Evolutionary conservation across 2,797 vertebrate genomes (phyloP).

Genomic region (Nasua narica): DNA sequence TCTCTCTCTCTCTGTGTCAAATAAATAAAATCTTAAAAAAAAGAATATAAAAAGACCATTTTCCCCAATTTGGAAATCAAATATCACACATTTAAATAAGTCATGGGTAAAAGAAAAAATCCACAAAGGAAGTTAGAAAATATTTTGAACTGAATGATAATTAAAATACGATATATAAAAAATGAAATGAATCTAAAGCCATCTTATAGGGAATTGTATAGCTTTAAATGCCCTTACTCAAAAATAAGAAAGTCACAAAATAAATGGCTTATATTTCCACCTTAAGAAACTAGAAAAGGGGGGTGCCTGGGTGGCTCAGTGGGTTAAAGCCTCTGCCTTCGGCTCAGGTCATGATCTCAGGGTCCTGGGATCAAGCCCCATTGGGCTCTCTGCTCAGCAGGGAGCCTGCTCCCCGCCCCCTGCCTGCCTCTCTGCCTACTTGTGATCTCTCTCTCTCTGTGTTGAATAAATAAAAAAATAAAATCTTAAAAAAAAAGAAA

Average conservation of each 20-base stretch:
- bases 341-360: too few relatives aligned
- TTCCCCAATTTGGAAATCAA: neutral
- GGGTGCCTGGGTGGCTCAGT: too few relatives aligned
- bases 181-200: neutral
- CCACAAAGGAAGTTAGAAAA: neutral
- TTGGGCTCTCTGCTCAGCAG: too few relatives aligned
- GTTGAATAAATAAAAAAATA: too few relatives aligned
- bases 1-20: too few relatives aligned
- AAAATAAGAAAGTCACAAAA: slow-evolving; percentile 13
- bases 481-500: too few relatives aligned
- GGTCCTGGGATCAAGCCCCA: too few relatives aligned
- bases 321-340: too few relatives aligned
- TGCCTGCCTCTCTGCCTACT: too few relatives aligned
- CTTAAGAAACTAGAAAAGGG: neutral
- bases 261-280: neutral
- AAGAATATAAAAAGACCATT: neutral
- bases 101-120: neutral
- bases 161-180: neutral
- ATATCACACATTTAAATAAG: neutral
- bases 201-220: neutral
- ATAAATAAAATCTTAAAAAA: too few relatives aligned
- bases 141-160: slow-evolving; percentile 11
- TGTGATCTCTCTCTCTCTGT: too few relatives aligned
- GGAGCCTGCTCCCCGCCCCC: too few relatives aligned
- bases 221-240: neutral